These are phyloP conservation scores for Marmota monax DNA, from an alignment of 2,113 vertebrate genomes.

Conservation along the genomic window DNA sequence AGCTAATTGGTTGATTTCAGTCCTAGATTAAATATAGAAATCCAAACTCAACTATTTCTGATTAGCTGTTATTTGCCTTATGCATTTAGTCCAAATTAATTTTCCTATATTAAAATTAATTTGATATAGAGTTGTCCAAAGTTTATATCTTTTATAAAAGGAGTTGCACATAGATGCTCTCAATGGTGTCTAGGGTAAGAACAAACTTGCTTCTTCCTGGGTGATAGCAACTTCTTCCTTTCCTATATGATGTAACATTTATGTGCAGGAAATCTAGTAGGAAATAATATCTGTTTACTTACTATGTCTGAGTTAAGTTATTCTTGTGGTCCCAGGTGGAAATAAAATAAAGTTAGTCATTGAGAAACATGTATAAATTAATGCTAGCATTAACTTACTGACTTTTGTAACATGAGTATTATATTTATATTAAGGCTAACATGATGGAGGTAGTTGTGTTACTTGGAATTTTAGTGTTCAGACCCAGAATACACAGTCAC, in stretches of 20 bases:
- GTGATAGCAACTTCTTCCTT: not conserved
- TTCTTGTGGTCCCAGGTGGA: not conserved
- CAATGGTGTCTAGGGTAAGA: not conserved
- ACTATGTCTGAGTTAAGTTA: not conserved
- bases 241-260: not conserved
- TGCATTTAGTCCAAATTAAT: conserved; percentile 5
- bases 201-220: not conserved
- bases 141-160: conserved; percentile 15
- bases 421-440: not conserved
- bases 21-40: conserved; percentile 75
- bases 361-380: not conserved
- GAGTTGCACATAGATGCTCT: not conserved
- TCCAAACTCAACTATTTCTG: not conserved
- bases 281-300: not conserved
- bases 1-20: conserved; percentile 76
- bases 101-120: conserved; percentile 8
- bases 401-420: not conserved
- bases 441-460: not conserved
- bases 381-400: not conserved
- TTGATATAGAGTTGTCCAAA: not conserved
- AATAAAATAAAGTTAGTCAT: conserved; percentile 37
- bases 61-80: not conserved
- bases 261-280: not conserved
- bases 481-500: not conserved
- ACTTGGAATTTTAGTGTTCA: not conserved